phyloP scores from a whole-genome alignment of 2,797 vertebrate species.

The Otolemur crassicaudatus region DNA sequence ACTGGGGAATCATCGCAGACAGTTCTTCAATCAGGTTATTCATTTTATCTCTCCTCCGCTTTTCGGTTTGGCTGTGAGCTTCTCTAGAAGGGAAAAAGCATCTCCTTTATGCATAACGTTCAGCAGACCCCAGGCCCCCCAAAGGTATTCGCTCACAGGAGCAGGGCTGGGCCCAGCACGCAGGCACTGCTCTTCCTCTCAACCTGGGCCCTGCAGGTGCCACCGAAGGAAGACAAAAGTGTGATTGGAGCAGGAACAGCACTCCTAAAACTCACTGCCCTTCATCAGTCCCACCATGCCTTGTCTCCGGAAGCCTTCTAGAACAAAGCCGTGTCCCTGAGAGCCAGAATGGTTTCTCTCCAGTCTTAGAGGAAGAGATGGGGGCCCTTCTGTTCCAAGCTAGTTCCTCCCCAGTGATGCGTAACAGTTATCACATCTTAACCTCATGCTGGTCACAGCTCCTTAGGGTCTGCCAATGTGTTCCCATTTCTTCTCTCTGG shows the following conservation, averaged over 20 bases:
- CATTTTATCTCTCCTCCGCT: conserved; percentile 97
- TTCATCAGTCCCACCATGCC: neutral
- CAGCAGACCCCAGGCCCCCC: neutral
- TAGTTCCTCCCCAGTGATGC: neutral
- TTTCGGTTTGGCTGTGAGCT: conserved; percentile 97
- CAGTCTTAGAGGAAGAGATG: neutral
- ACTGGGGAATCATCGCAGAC: conserved; percentile 96
- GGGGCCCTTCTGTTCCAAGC: neutral
- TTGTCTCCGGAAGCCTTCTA: neutral
- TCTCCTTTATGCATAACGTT: neutral
- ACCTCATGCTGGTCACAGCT: neutral
- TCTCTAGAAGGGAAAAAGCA: conserved; percentile 88
- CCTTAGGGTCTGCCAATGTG: neutral
- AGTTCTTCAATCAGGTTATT: conserved; percentile 96
- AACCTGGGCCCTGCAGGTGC: neutral
- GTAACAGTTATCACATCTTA: neutral
- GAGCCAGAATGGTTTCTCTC: neutral
- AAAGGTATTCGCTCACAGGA: neutral
- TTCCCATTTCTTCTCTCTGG: neutral
- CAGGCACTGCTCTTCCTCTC: neutral
- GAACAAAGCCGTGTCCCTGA: neutral
- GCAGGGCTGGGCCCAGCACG: accelerated
- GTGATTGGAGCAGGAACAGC: too few relatives aligned
- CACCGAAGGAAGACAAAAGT: neutral
- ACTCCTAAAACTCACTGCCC: neutral